Conservation (phyloP, 37 sponge, comb jelly and placozoan genomes). For the Halichondria panicea region DNA sequence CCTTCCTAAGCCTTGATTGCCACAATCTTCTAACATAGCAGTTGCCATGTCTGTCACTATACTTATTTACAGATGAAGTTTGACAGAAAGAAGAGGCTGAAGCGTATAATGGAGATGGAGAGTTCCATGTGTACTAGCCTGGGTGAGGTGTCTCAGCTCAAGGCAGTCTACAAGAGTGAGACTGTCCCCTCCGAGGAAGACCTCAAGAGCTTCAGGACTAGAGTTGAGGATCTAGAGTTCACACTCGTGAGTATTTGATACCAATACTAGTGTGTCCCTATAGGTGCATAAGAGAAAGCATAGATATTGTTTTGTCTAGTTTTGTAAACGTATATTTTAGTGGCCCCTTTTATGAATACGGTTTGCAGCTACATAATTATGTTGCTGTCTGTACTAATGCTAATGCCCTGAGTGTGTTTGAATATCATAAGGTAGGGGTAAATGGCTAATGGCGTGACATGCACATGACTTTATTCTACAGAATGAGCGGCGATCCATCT, state of each 20-base stretch:
- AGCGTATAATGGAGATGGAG: slow-evolving; percentile 73
- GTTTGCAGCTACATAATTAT: too few relatives aligned
- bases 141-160: slow-evolving; percentile 27
- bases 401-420: too few relatives aligned
- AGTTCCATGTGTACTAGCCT: slow-evolving; percentile 43
- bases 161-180: slow-evolving; percentile 2
- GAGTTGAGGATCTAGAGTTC: slow-evolving; percentile 49
- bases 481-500: slow-evolving; percentile 46
- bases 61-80: slow-evolving; percentile 40
- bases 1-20: too few relatives aligned
- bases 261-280: neutral
- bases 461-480: neutral
- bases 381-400: neutral
- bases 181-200: slow-evolving; percentile 63
- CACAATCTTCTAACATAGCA: neutral
- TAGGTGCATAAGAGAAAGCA: too few relatives aligned
- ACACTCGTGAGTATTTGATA: slow-evolving; percentile 15
- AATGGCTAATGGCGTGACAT: too few relatives aligned
- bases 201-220: slow-evolving; percentile 34
- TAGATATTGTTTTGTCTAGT: too few relatives aligned
- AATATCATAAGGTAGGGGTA: too few relatives aligned
- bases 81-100: slow-evolving; percentile 61
- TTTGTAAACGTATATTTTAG: too few relatives aligned
- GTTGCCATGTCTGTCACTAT: neutral
- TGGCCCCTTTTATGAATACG: too few relatives aligned